Base-by-base conservation (phyloP, 2,888 invertebrate genomes). In the Drosophila colorata region DNA sequence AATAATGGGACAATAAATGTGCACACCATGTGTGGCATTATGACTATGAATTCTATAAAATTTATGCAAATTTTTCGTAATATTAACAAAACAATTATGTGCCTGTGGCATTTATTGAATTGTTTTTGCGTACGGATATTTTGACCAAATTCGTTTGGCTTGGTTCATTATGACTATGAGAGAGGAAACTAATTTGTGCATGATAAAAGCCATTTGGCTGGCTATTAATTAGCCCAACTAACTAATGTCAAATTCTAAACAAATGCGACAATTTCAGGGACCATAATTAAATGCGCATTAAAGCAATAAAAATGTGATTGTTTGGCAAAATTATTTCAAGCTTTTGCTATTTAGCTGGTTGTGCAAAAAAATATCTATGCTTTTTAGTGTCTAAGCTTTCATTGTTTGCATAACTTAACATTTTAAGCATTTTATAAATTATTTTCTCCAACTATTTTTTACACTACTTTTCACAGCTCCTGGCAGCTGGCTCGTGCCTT, bases 121-220 rank as follows among this genome's bases (percentile, higher is more conserved):
- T 73, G 58, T 31, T 69, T 63, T 58, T 43, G 38, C 23, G 14
- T 18, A 18, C 31, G 53, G 14, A 35, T 28, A 47, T 20, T 35
- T 38, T 18, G 14, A 28, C 40, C 8, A 64, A 65, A 65, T 41
- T 23, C 7, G 18, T 47, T 58, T 40, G 35, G 20, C 18, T 47
- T 33, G 69, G 51, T 64, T 63, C 63, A 64, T 59, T 67, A 41
- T 49, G 64, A 37, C 48, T 46, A 46, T 65, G 47, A 44, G 55
- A 61, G 49, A 61, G 49, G 37, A 43, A 52, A 73, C 70, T 43
- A 73, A 76, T 76, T 79, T 70, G 55, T 68, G 60, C 60, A 51
- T 64, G 64, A 78, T 65, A 76, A 82, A 71, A 69, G 47, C 68
- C 69, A 59, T 80, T 83, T 78, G 63, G 23, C 20, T 55, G 53